Evolutionary conservation across 2,888 invertebrate species (phyloP).

Genomic region (Corythucha ciliata): DNA sequence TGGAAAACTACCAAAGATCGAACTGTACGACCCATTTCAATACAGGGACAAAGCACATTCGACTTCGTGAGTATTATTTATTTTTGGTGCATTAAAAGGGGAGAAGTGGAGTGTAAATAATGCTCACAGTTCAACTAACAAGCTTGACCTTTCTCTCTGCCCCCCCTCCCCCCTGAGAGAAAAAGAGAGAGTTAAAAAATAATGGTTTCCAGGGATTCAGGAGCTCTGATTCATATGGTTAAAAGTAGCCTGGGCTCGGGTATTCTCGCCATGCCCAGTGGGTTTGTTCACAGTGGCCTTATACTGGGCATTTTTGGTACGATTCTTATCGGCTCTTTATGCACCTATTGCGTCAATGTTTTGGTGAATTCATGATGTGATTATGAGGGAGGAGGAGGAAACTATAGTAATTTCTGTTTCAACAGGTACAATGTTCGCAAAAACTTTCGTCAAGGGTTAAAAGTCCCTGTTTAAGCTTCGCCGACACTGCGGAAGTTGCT

Average conservation of each 20-base stretch:
- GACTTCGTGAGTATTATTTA: slow-evolving; percentile 53
- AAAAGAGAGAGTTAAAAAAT: not conserved
- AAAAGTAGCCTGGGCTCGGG: slow-evolving; percentile 25
- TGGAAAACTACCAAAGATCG: slow-evolving; percentile 32
- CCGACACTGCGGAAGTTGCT: slow-evolving; percentile 73
- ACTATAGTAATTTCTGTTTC: slow-evolving; percentile 8
- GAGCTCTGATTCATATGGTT: slow-evolving; percentile 20
- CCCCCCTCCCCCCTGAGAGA: no score
- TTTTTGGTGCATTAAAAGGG: no score
- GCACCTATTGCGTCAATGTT: slow-evolving; percentile 22
- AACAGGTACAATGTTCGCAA: slow-evolving; percentile 67
- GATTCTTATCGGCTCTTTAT: slow-evolving; percentile 18
- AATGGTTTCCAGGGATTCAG: slow-evolving; percentile 17
- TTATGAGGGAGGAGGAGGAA: not conserved
- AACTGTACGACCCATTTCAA: slow-evolving; percentile 61
- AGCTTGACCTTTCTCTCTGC: no score
- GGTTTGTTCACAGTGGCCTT: slow-evolving; percentile 18
- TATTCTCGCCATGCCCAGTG: slow-evolving; percentile 18
- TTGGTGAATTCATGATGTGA: slow-evolving; percentile 13
- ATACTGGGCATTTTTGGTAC: slow-evolving; percentile 19
- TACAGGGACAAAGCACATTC: slow-evolving; percentile 57
- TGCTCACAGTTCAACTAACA: no score
- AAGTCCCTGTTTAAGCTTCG: slow-evolving; percentile 66
- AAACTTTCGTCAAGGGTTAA: slow-evolving; percentile 59
- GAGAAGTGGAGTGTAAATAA: no score